A percentile compares a stretch with the other conserved stretches of the same genome.
phyloP scores from a whole-genome alignment of 2,888 invertebrate genomes.

The Megamerina dolium region DNA sequence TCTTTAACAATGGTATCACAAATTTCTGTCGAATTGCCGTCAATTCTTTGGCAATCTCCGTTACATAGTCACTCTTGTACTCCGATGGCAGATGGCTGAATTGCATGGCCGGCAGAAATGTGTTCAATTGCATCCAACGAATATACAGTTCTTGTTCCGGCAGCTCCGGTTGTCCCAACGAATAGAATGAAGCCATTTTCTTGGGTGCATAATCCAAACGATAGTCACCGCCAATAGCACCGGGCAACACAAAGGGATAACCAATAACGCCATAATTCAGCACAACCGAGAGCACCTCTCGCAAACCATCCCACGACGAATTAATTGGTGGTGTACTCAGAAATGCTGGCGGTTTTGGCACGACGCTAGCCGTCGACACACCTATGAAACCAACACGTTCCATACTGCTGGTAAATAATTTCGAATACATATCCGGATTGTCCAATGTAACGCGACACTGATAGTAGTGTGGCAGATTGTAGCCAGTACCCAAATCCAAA shows the following conservation, averaged over 20 bases:
- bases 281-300: slow-evolving; percentile 78
- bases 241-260: slow-evolving; percentile 88
- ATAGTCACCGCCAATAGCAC: slow-evolving; percentile 88
- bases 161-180: slow-evolving; percentile 54
- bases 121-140: slow-evolving; percentile 85
- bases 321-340: slow-evolving; percentile 79
- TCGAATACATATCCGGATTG: slow-evolving; percentile 80
- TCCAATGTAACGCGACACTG: slow-evolving; percentile 65
- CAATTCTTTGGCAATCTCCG: slow-evolving; percentile 70
- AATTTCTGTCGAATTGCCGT: slow-evolving; percentile 68
- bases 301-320: slow-evolving; percentile 81
- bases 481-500: slow-evolving; percentile 74
- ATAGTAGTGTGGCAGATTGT: slow-evolving; percentile 82
- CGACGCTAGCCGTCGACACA: slow-evolving; percentile 73
- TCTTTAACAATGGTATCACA: slow-evolving; percentile 70
- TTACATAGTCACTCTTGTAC: slow-evolving; percentile 71
- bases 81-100: slow-evolving; percentile 86
- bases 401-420: slow-evolving; percentile 54
- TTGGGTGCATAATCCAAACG: slow-evolving; percentile 53
- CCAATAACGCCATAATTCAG: slow-evolving; percentile 85
- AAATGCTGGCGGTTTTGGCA: slow-evolving; percentile 80
- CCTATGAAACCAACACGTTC: slow-evolving; percentile 62
- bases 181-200: slow-evolving; percentile 52
- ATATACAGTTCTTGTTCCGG: slow-evolving; percentile 80
- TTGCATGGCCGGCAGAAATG: slow-evolving; percentile 86